Evolutionary conservation across 2,113 vertebrate species (phyloP).

Genomic region (Sakesphorus luctuosus): DNA sequence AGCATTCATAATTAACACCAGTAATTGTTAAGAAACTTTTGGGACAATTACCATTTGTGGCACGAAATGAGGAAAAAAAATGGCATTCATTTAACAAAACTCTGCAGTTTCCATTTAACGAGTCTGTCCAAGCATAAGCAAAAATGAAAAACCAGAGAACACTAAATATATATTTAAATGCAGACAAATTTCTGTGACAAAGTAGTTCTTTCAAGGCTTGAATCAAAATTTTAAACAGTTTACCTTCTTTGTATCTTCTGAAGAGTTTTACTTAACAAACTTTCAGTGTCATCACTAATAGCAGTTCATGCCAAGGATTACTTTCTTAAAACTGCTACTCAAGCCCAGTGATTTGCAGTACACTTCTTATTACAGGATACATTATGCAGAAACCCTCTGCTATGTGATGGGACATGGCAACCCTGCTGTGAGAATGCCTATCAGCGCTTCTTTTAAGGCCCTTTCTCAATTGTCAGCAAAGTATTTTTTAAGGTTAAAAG

Average conservation of each 20-base stretch:
- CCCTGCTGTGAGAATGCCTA: conserved; percentile 84
- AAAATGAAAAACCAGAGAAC: background rate
- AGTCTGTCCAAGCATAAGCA: conserved; percentile 61
- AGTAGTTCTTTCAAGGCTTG: conserved; percentile 42
- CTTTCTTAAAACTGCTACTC: conserved; percentile 75
- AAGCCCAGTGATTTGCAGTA: conserved; percentile 73
- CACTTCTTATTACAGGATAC: conserved; percentile 79
- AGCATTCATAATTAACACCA: conserved; percentile 28
- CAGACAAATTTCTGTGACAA: conserved; percentile 46
- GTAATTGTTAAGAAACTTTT: background rate
- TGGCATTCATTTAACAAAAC: conserved; percentile 36
- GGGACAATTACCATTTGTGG: conserved; percentile 24
- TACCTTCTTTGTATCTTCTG: conserved; percentile 70
- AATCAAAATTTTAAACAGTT: conserved; percentile 74
- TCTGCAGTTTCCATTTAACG: background rate
- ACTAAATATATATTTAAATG: conserved; percentile 58
- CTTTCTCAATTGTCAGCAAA: conserved; percentile 87
- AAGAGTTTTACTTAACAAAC: conserved; percentile 78
- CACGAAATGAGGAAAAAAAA: conserved; percentile 23
- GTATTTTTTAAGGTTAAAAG: conserved; percentile 91
- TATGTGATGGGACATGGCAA: conserved; percentile 81
- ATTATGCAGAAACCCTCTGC: conserved; percentile 83
- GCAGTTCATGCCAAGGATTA: conserved; percentile 73
- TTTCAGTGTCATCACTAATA: conserved; percentile 79
- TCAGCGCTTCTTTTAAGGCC: conserved; percentile 87